Evolutionary conservation across 2,797 vertebrate species (phyloP), one percentile per base, ranked within the genome.

Genomic region (Botia kubotai): DNA sequence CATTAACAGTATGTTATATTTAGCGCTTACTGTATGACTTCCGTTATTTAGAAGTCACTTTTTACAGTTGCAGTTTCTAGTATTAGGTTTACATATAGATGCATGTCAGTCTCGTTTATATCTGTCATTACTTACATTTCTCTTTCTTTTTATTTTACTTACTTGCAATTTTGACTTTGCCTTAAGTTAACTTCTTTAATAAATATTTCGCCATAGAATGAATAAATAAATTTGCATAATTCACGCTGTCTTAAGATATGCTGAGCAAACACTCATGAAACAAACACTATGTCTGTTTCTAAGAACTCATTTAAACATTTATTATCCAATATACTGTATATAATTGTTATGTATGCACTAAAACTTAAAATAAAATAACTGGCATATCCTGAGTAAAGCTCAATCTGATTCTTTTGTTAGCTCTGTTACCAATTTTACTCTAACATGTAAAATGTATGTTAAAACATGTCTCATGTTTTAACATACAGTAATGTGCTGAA

Each of bases 221-320:
- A 77, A 29, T 43, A 29, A 57, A 68, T 48, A 0, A 14, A 29
- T 58, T 57, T 58, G 12, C 65, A 21, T 62, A 71, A 63, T 71
- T 63, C 68, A 79, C 57, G 39, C 55, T n/a, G 76, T 78, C 76
- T 79, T 79, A 79, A 71, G 46, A 71, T 50, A 39, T 69, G 14
- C n/a, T 39, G 33, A 23, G 71, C 46, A 16, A 57, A 78, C 60
- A 62, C 39, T 26, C 23, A 26, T 26, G 23, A 33, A 33, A 33
- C 33, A 33, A 33, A 33, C 33, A 33, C 33, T 58, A 2, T 76
- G n/a, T 3, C 33, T 74, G 39, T 16, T 63, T 68, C 21, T 46
- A 46, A n/a, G 33, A 43, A n/a, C 63, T 19, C n/a, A 50, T 70
- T 6, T 50, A 78, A 70, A 62, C 39, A 11, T 6, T 5, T 19